Base-by-base conservation (phyloP, 2,888 invertebrate genomes). In the Plutella xylostella region DNA sequence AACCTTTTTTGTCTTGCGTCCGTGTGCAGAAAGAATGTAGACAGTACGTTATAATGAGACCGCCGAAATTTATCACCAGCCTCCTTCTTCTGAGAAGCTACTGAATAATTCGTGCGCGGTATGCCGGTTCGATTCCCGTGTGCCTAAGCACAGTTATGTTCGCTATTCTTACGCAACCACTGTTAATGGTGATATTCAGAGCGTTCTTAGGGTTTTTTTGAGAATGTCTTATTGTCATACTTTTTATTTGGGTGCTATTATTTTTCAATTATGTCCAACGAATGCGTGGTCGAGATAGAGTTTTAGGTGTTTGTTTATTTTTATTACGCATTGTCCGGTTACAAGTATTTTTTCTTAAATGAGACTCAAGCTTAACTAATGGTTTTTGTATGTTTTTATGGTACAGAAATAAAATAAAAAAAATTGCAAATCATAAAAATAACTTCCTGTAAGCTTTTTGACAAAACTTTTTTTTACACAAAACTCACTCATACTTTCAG, bases 1-100 rank as follows among this genome's bases (percentile, higher is more conserved):
- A 57, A 61, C 67, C n/a, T n/a, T 79, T 79, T 79, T 79, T 77
- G 67, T 68, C 61, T 55, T 57, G 57, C 61, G 57, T 61, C 70
- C 63, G 70, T 72, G 72, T 66, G 63, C 59, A 56, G 55, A 51
- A 56, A 75, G 80, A 82, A 82, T 82, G 80, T 82, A 82, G 80
- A 65, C 68, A 61, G 76, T 69, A 73, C 70, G 66, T 78, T 72
- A 80, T 79, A 80, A 82, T 79, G 78, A 82, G 72, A 61, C 56
- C 52, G 56, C 55, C 55, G 50, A 70, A 68, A 82, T 82, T 79
- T 79, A 80, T 78, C 63, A 65, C 75, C 60, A 58, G 57, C 59
- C 63, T 64, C 63, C 56, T 58, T 59, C 60, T 61, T 79, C 79
- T 65, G 61, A 61, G 79, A 79, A 80, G 65, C 72, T 69, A 67